Evolutionary conservation across 2,113 vertebrate genomes (phyloP), one percentile per base, ranked within the genome.

Genomic region (Lathamus discolor): DNA sequence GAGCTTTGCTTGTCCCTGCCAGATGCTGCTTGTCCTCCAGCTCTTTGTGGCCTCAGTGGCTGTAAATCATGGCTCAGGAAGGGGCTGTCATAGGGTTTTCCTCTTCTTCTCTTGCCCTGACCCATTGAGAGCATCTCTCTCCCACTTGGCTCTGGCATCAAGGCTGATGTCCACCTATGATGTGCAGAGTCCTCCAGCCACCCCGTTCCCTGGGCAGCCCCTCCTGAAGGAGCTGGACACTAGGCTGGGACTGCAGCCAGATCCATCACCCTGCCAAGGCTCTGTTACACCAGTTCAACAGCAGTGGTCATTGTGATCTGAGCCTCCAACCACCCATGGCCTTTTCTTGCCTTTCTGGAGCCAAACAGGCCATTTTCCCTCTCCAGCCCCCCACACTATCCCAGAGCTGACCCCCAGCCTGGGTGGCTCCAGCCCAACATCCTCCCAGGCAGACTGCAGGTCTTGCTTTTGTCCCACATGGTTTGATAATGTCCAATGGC

Each of bases 401-500:
- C 33, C 33, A 2, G 46, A 66, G 17, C 49, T 3, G 2, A 17
- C 5, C 54, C 33, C 4, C 11, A 61, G 48, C 51, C 43, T 73
- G n/a, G 16, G 3, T 41, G 29, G 59, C 46, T 84, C 62, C 73
- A 82, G 74, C 13, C 55, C 74, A 77, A 35, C 61, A 31, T 15
- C 44, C 31, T 33, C 14, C 29, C 59, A 48, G 68, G n/a, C 29
- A 55, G 10, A 14, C 24, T 41, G 49, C 48, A 51, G 19, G 29
- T 57, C 18, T 52, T 52, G 49, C 13, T 69, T 57, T 74, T 66
- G n/a, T 66, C 23, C 49, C 31, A 4, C 1, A 1, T 22, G 23
- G n/a, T 14, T 37, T 35, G 4, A 44, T 46, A 33, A 7, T 43
- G 24, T 54, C 41, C 0, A 0, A 10, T 25, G 44, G 43, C 67